phyloP scores from a whole-genome alignment of 2,888 invertebrate genomes.

The Phrixothrix hirtus region DNA sequence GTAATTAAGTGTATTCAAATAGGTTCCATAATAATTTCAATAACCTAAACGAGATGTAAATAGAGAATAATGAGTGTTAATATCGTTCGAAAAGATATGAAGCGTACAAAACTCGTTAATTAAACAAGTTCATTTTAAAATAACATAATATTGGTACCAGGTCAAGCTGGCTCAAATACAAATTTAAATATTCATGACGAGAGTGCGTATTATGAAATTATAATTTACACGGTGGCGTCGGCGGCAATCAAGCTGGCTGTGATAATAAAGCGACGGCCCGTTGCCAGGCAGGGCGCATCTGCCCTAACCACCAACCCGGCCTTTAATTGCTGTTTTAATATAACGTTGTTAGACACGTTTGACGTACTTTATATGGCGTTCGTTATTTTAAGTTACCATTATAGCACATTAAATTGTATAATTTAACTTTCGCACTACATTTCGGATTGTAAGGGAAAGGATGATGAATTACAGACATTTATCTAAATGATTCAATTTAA shows the following conservation, averaged over 20 bases:
- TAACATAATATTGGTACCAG: constrained; percentile 10
- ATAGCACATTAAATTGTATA: constrained; percentile 6
- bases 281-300: constrained; percentile 27
- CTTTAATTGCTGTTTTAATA: constrained; percentile 40
- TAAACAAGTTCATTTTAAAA: too few species aligned
- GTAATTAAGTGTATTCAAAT: too few species aligned
- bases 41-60: too few species aligned
- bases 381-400: constrained; percentile 11
- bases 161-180: constrained; percentile 20
- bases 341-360: constrained; percentile 35
- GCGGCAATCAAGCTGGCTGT: constrained; percentile 38
- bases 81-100: too few species aligned
- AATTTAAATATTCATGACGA: constrained; percentile 43
- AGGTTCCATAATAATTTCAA: too few species aligned
- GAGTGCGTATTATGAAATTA: constrained; percentile 42
- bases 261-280: constrained; percentile 41
- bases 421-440: constrained; percentile 10
- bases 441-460: too few species aligned
- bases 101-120: too few species aligned
- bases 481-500: too few species aligned
- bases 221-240: constrained; percentile 37
- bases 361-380: constrained; percentile 23
- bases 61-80: too few species aligned
- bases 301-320: constrained; percentile 11
- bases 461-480: too few species aligned